These are phyloP conservation scores for Tetragnatha versicolor DNA, from an alignment of 1,140 invertebrate species.

Conservation along the genomic window DNA sequence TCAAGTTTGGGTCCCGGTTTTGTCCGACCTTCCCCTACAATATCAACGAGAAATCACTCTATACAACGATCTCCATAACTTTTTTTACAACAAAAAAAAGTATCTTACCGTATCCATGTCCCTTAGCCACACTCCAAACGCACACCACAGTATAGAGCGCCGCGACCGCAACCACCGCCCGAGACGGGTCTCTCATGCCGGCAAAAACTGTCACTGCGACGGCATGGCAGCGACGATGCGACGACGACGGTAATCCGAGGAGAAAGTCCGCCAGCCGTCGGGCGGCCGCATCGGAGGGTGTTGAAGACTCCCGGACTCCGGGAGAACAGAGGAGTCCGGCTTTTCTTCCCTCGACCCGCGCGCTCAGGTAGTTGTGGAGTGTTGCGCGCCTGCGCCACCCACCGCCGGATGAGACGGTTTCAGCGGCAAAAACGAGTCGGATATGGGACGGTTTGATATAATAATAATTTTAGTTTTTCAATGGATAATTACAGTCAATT, in stretches of 20 bases:
- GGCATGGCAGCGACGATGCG: neutral
- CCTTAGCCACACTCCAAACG: constrained; percentile 2
- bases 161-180: constrained; percentile 11
- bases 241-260: neutral
- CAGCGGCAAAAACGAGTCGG: too few species aligned
- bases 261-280: neutral
- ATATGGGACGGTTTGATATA: too few species aligned
- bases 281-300: neutral
- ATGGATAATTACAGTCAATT: too few species aligned
- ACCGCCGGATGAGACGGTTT: neutral
- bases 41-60: too few species aligned
- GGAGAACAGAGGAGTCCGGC: constrained; percentile 2
- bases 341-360: constrained; percentile 1
- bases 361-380: constrained; percentile 50
- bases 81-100: too few species aligned
- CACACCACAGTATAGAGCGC: constrained; percentile 28
- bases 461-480: too few species aligned
- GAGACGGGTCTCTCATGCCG: constrained; percentile 34
- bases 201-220: constrained; percentile 21
- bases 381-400: constrained; percentile 29
- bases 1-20: too few species aligned
- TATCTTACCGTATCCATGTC: constrained; percentile 42
- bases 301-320: constrained; percentile 3
- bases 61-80: too few species aligned
- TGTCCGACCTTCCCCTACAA: too few species aligned